Base-by-base conservation (phyloP, 2,797 vertebrate species). In the Arremon aurantiirostris region DNA sequence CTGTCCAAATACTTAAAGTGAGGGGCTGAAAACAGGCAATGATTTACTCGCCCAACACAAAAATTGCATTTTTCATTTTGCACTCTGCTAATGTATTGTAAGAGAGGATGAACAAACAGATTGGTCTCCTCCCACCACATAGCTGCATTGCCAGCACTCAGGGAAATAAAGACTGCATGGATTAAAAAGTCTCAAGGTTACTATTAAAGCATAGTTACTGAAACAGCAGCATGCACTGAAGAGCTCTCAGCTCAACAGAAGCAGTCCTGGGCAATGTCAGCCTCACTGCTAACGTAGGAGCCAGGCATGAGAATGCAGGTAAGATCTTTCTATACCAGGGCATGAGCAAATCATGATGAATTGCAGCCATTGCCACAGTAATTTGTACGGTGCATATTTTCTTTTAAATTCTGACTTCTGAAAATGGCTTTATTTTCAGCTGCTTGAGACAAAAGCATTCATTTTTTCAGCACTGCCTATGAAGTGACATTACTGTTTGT, bases 61-160 rank as follows among this genome's bases (percentile, higher is more conserved):
- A 56, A 84, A 73, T 27, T 49, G 10, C 60, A 63, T 86, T 92
- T 76, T 90, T 95, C 59, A 1, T 81, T 95, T 84, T 90, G 23
- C 69, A 82, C 34, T 14, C 59, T 84, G 39, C 47, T 79, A 75
- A 69, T 93, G 30, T 93, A 76, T 82, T 89, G 78, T 88, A 92
- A 92, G 90, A 89, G 73, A 89, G 78, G 28, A 92, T 93, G 93
- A 95, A 94, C 86, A 89, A 85, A 87, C 90, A 95, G 95, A 95
- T 95, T 94, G 90, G 83, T 95, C 83, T 95, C 94, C 94, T 96
- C 96, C 94, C 94, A 95, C 94, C 66, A 94, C 80, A 86, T 94
- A 77, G 94, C 92, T 86, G 81, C 90, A 83, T 82, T 90, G 83
- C 75, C 93, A 95, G 64, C 78, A 87, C 49, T 93, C 64, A 73